Percentiles rank a stretch among this genome's conserved stretches.
Conservation (phyloP, 2,797 vertebrate species). For the Miichthys miiuy region DNA sequence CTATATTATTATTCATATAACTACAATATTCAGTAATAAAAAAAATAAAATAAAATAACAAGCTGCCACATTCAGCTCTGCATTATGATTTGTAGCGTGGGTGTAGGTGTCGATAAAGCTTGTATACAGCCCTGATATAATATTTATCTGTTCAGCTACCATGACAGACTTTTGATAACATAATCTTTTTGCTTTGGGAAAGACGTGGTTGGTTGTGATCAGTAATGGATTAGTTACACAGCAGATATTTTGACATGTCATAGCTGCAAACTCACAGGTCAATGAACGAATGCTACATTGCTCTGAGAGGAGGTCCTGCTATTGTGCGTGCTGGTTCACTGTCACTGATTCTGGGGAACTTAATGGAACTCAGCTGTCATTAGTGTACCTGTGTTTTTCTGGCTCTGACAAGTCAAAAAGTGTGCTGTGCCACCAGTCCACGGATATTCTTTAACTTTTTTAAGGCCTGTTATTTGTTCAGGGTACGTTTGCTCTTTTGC, state of each 20-base stretch:
- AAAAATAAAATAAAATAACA: no score
- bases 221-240: not conserved
- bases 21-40: not conserved
- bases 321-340: no score
- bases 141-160: not conserved
- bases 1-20: not conserved
- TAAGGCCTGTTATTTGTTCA: constrained; percentile 6
- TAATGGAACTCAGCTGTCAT: no score
- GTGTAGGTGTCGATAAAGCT: not conserved
- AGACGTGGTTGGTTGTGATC: not conserved
- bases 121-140: not conserved
- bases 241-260: no score
- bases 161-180: not conserved
- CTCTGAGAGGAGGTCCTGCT: no score
- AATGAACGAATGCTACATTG: no score
- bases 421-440: no score
- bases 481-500: not conserved
- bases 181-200: not conserved
- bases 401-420: no score
- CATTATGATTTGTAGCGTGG: not conserved
- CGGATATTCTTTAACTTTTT: not conserved
- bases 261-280: no score
- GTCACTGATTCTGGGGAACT: no score
- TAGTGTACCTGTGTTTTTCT: no score
- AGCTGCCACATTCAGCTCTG: no score